Base-by-base conservation (phyloP, 2,113 vertebrate genomes). In the Nerophis ophidion region DNA sequence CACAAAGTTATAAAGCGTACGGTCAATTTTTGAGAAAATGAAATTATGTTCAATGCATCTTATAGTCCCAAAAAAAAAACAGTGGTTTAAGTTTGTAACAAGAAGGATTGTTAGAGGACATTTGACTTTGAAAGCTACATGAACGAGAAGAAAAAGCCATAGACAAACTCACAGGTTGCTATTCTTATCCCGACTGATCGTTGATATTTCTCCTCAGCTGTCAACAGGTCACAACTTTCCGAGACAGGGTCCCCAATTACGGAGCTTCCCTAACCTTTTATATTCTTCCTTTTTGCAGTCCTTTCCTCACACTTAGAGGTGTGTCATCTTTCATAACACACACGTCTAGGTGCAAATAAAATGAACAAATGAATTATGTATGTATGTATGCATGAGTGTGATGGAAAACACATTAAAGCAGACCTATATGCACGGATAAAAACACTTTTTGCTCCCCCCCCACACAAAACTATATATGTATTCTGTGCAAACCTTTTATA, bases 181-280 rank as follows among this genome's bases (percentile, higher is more conserved):
- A 81, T 86, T 81, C 60, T 76, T 76, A 75, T 68, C 70, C 36
- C 0, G 8, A 33, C 1, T 70, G 74, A 83, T 82, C 63, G 33
- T 68, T 76, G 65, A 59, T 70, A 70, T 75, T 42, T 40, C 77
- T 78, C 64, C 59, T 53, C 74, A 61, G 52, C 57, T 65, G 66
- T 74, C 71, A 72, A 42, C 48, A 33, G 75, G 68, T 78, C 63
- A 54, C 35, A 48, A 15, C 26, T 56, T 14, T 57, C 63, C 36
- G 60, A 80, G 74, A 76, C 66, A 63, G 51, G 60, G 57, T 72
- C 72, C 81, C 76, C 77, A 82, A 84, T 87, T 86, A 84, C 1
- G 13, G 26, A 50, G 62, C 15, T 11, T 44, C 40, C 17, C 4
- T 38, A 63, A 72, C 65, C 66, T 72, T 65, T 68, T 54, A 65